Percentiles rank a stretch among this genome's conserved stretches.
These are phyloP conservation scores for Pentalonia nigronervosa DNA, from an alignment of 1,140 invertebrate genomes.

Conservation along the genomic window DNA sequence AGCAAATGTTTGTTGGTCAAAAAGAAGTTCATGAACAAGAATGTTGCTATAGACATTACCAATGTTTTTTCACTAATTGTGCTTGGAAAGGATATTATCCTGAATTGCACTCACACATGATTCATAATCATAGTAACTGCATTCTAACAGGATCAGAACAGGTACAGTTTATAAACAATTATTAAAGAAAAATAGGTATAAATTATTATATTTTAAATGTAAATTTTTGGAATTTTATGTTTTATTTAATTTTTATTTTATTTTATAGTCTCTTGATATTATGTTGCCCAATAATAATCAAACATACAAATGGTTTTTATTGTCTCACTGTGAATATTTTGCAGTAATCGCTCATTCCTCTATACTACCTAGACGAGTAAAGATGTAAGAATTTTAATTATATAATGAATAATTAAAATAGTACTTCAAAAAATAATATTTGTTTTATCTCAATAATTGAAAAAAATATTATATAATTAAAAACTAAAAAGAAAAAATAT, in stretches of 20 bases:
- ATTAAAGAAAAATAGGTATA: not conserved
- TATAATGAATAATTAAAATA: not conserved
- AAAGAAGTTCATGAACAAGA: conserved; percentile 61
- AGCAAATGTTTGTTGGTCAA: conserved; percentile 59
- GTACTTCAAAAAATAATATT: not conserved
- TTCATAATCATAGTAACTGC: conserved; percentile 56
- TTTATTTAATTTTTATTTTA: not conserved
- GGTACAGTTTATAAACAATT: conserved; percentile 42
- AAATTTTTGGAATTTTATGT: not conserved
- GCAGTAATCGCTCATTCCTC: not conserved
- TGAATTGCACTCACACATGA: conserved; percentile 60
- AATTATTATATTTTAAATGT: not conserved
- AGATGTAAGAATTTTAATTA: conserved; percentile 31
- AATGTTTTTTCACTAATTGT: conserved; percentile 60
- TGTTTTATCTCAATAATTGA: not conserved
- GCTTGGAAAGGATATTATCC: conserved; percentile 61
- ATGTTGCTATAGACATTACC: conserved; percentile 61
- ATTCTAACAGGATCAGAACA: conserved; percentile 59
- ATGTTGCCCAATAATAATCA: conserved; percentile 6
- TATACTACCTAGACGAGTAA: conserved; percentile 8
- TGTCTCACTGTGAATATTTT: conserved; percentile 21
- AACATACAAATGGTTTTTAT: conserved; percentile 49
- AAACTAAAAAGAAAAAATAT: not conserved
- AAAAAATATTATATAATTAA: not conserved
- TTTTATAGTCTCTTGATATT: conserved; percentile 39